Base-by-base conservation (phyloP, 2,888 invertebrate species). In the Eulithis prunata region DNA sequence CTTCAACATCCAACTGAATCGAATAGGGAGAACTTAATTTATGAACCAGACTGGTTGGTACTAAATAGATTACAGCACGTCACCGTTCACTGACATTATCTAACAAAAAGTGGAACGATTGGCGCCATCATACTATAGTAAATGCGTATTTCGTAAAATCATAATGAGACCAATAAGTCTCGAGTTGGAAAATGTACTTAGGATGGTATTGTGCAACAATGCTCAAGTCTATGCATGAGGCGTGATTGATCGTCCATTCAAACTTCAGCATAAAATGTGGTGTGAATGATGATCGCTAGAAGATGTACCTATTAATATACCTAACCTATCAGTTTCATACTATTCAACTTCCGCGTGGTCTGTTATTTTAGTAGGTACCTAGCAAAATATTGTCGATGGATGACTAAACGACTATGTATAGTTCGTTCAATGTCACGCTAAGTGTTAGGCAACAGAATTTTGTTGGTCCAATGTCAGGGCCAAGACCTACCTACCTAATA, bases 61-160 rank as follows among this genome's bases (percentile, higher is more conserved):
- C 54, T 8, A 8, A 47, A 47, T 47, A 58, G 54, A 57, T 55
- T 51, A 55, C 53, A 5, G 32, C 46, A 43, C 62, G 57, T 62
- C 60, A 60, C 45, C 13, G 11, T 43, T 47, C 41, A 38, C 41
- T 43, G 38, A 59, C 58, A 62, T 43, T 49, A 59, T 59, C 52
- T 51, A 52, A 47, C 53, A 59, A 49, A 54, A 62, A 59, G 62
- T 62, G 21, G 62, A 66, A 21, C 66, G 62, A 51, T 56, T 62
- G 56, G 10, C 46, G 59, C n/a, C 60, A 62, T 51, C n/a, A 8
- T 41, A n/a, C 46, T 47, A 14, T 8, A 46, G 57, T 60, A 53
- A 28, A 58, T 47, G 28, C n/a, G 54, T 41, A 58, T 43, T 55
- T 58, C 41, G 6, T 61, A n/a, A 45, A n/a, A 45, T 45, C 3